A percentile compares a stretch with the other conserved stretches of the same genome.
Conservation (phyloP, 2,113 vertebrate genomes). For the Lagopus leucura region DNA sequence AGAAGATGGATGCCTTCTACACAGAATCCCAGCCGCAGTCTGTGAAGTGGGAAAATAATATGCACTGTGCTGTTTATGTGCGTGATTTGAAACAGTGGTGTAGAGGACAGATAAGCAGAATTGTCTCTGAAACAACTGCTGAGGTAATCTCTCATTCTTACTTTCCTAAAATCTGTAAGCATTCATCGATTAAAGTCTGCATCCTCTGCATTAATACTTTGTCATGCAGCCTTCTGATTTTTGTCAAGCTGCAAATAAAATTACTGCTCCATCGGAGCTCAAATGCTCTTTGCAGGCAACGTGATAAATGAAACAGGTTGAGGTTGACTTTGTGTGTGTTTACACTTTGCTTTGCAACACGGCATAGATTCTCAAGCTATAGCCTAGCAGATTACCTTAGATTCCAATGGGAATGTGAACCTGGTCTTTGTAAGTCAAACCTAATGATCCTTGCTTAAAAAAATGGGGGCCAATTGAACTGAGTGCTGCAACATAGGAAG, state of each 20-base stretch:
- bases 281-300: not conserved
- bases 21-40: constrained; percentile 67
- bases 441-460: not conserved
- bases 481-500: accelerated
- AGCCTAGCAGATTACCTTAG: not conserved
- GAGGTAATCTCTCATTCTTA: constrained; percentile 76
- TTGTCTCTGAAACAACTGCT: constrained; percentile 74
- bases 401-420: not conserved
- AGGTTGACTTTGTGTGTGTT: not conserved
- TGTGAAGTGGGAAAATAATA: constrained; percentile 80
- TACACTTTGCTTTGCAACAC: not conserved
- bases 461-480: not conserved
- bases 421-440: not conserved
- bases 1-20: constrained; percentile 81
- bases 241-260: not conserved
- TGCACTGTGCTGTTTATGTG: constrained; percentile 85
- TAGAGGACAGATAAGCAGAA: constrained; percentile 82
- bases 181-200: not conserved
- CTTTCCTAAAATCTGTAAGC: not conserved
- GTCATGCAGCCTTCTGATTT: not conserved
- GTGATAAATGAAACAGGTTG: not conserved
- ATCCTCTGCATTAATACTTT: not conserved
- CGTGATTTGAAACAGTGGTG: constrained; percentile 83
- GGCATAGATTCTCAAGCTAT: not conserved
- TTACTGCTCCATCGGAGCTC: not conserved